A percentile compares a stretch with the other conserved stretches of the same genome.
Evolutionary conservation across 2,888 invertebrate species (phyloP).

Genomic region (Hyalella azteca): DNA sequence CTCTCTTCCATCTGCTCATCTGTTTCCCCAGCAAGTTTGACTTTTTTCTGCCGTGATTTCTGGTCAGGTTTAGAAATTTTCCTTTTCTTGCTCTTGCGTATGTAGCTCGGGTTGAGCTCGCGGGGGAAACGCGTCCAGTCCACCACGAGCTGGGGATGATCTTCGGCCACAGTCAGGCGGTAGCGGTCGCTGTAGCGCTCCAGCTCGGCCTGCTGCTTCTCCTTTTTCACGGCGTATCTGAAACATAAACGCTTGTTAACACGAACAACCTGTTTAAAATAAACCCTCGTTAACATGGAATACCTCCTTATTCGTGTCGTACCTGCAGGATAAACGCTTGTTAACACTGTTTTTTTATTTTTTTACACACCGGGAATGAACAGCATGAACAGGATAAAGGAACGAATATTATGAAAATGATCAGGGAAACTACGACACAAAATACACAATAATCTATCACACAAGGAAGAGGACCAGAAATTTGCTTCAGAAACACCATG

Average conservation of each 20-base stretch:
- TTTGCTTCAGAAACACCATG: too few species aligned
- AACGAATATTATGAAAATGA: too few species aligned
- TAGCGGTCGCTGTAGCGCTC: slow-evolving; percentile 65
- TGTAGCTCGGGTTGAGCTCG: slow-evolving; percentile 59
- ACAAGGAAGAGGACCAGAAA: too few species aligned
- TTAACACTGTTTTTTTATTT: too few species aligned
- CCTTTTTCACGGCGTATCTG: neutral
- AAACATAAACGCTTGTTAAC: neutral
- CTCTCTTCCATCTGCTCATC: slow-evolving; percentile 38
- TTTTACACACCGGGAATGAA: too few species aligned
- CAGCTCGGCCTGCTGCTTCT: slow-evolving; percentile 62
- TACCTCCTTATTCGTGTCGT: too few species aligned
- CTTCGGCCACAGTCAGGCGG: slow-evolving; percentile 60
- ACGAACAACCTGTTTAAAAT: too few species aligned
- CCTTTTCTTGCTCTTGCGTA: slow-evolving; percentile 11
- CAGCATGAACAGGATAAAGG: too few species aligned
- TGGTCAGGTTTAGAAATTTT: neutral
- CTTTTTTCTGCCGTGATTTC: slow-evolving; percentile 45
- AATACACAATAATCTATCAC: too few species aligned
- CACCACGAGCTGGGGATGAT: slow-evolving; percentile 47
- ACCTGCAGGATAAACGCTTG: too few species aligned
- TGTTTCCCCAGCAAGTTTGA: slow-evolving; percentile 26
- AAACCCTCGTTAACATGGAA: too few species aligned
- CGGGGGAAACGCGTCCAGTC: slow-evolving; percentile 60
- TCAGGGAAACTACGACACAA: neutral